phyloP scores from a whole-genome alignment of 1,140 invertebrate species.

The Danaus plexippus region DNA sequence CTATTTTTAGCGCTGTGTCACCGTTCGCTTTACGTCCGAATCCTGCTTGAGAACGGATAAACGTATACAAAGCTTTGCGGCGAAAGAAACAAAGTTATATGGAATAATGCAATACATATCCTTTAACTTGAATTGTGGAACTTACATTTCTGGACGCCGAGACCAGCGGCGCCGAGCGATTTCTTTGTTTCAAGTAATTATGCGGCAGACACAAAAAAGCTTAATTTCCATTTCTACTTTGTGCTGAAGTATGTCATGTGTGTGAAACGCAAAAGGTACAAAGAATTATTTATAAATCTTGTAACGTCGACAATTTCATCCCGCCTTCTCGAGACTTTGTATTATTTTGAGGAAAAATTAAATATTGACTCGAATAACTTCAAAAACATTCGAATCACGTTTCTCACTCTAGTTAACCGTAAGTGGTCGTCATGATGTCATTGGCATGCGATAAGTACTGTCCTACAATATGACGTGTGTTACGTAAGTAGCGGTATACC shows the following conservation, averaged over 20 bases:
- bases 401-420: conserved; percentile 51
- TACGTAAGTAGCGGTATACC: conserved; percentile 41
- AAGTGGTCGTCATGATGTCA: conserved; percentile 59
- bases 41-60: conserved; percentile 39
- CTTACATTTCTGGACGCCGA: conserved; percentile 15
- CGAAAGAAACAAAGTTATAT: conserved; percentile 28
- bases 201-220: conserved; percentile 16
- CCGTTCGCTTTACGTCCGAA: conserved; percentile 45
- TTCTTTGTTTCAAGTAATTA: conserved; percentile 23
- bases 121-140: conserved; percentile 19
- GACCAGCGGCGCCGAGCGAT: conserved; percentile 8
- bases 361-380: too few relatives aligned
- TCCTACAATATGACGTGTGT: conserved; percentile 45
- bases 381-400: conserved; percentile 44
- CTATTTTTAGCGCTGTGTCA: conserved; percentile 71
- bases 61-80: conserved; percentile 30
- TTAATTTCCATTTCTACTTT: conserved; percentile 14
- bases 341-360: conserved; percentile 5
- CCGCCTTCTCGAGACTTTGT: conserved; percentile 10
- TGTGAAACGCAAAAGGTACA: conserved; percentile 6
- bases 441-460: conserved; percentile 54
- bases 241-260: conserved; percentile 1
- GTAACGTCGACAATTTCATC: background rate
- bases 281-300: conserved; percentile 6
- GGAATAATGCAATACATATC: conserved; percentile 23